Evolutionary conservation across 2,113 vertebrate genomes (phyloP), one percentile per base, ranked within the genome.

Genomic region (Ciconia stormi): DNA sequence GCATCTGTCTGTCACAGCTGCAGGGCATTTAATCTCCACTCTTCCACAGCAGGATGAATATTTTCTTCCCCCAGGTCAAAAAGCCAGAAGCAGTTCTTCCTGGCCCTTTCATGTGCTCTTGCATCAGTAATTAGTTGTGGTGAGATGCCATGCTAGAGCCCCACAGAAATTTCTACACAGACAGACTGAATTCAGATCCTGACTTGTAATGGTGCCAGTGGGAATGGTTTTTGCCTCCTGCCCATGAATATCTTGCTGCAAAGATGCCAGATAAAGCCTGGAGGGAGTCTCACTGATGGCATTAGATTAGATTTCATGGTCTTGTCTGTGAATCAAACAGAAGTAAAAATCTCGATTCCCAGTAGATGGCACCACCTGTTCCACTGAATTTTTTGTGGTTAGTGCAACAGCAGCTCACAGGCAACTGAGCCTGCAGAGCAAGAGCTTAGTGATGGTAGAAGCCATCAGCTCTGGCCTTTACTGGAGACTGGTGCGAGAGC

Each of bases 341-440:
- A n/a, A 47, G 47, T 59, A 82, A 93, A 91, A 77, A 61, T 36
- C 23, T 29, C 4, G 1, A 10, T 89, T 70, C 72, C 85, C 91
- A 63, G 91, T 4, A 96, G 95, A 87, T 95, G 91, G 95, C 92
- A 92, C 80, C 53, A 79, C 38, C 15, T 13, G 42, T 82, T 93
- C 49, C 63, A 20, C 5, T n/a, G 36, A 32, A 22, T 6, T 42
- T 77, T 14, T 32, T 44, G 27, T 10, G 42, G 8, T 49, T n/a
- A 16, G 7, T 4, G 34, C 3, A 1, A 18, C 17, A 32, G 34
- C 30, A 76, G 21, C 16, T 70, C 30, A 8, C 26, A 21, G 30
- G 21, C 49, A 26, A 11, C 46, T 16, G 42, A 61, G 18, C 19
- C 36, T 44, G 36, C 32, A 12, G 67, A 38, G 16, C 2, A 1